Evolutionary conservation across 2,797 vertebrate genomes (phyloP).

Genomic region (Cyprinella venusta): DNA sequence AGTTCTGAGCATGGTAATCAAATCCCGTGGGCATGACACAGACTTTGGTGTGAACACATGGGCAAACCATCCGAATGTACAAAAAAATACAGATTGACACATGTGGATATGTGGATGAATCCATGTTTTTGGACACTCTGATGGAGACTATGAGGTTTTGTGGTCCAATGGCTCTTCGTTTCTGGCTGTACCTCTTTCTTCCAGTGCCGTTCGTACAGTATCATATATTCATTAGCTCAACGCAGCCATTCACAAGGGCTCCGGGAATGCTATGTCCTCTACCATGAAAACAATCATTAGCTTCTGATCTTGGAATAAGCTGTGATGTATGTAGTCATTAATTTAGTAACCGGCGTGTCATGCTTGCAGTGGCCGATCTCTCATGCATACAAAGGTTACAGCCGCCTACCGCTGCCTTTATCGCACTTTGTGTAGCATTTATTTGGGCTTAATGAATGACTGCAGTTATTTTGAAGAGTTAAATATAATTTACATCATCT

Average conservation of each 20-base stretch:
- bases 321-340: slow-evolving; percentile 44
- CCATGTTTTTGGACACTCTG: slow-evolving; percentile 4
- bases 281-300: slow-evolving; percentile 42
- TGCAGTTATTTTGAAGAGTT: slow-evolving; percentile 49
- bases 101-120: slow-evolving; percentile 1
- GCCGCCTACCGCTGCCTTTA: slow-evolving; percentile 26
- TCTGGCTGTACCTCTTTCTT: slow-evolving; percentile 34
- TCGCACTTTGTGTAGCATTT: slow-evolving; percentile 39
- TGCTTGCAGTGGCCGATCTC: slow-evolving; percentile 29
- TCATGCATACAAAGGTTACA: slow-evolving; percentile 35
- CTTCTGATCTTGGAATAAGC: slow-evolving; percentile 45
- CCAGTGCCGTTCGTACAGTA: slow-evolving; percentile 59
- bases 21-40: slow-evolving; percentile 68
- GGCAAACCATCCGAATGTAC: slow-evolving; percentile 32
- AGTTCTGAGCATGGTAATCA: slow-evolving; percentile 69
- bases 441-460: slow-evolving; percentile 43
- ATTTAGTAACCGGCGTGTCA: slow-evolving; percentile 34
- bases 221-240: slow-evolving; percentile 37
- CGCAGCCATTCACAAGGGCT: slow-evolving; percentile 49
- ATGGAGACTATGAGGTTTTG: slow-evolving; percentile 21
- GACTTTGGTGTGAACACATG: slow-evolving; percentile 8
- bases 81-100: slow-evolving; percentile 33
- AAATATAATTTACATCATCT: slow-evolving; percentile 46
- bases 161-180: slow-evolving; percentile 13
- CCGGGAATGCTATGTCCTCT: slow-evolving; percentile 44